Conservation (phyloP, 2,888 invertebrate species). For the Germaria angustata region DNA sequence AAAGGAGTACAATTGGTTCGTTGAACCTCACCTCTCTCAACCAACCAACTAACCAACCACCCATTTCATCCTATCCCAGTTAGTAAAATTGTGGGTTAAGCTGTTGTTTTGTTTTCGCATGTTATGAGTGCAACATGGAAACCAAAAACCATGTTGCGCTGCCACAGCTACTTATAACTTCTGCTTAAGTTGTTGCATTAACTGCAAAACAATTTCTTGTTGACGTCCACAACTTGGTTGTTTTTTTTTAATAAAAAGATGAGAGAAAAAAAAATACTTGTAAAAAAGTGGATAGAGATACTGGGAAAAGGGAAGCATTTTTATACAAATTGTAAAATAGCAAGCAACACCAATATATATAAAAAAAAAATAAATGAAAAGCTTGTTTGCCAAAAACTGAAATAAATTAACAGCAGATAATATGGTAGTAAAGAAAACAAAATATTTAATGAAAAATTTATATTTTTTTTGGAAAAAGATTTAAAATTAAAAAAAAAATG, state of each 20-base stretch:
- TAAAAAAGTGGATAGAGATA: not conserved
- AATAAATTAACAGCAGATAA: too few species aligned
- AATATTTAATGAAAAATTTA: too few species aligned
- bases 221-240: slow-evolving; percentile 22
- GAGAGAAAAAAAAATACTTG: not conserved
- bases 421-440: too few species aligned
- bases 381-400: too few species aligned
- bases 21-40: not conserved
- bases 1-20: slow-evolving; percentile 4
- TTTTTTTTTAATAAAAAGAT: not conserved
- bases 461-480: too few species aligned
- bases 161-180: slow-evolving; percentile 35
- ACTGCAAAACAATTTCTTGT: slow-evolving; percentile 38
- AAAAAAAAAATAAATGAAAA: too few species aligned
- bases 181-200: slow-evolving; percentile 23
- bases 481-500: too few species aligned
- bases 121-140: not conserved
- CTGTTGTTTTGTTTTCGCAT: not conserved
- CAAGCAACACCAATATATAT: not conserved
- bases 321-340: not conserved
- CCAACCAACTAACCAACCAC: not conserved
- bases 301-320: not conserved
- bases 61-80: not conserved
- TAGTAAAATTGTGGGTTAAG: not conserved
- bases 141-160: slow-evolving; percentile 22